Evolutionary conservation across 1,140 invertebrate genomes (phyloP).

Genomic region (Hypothenemus hampei): DNA sequence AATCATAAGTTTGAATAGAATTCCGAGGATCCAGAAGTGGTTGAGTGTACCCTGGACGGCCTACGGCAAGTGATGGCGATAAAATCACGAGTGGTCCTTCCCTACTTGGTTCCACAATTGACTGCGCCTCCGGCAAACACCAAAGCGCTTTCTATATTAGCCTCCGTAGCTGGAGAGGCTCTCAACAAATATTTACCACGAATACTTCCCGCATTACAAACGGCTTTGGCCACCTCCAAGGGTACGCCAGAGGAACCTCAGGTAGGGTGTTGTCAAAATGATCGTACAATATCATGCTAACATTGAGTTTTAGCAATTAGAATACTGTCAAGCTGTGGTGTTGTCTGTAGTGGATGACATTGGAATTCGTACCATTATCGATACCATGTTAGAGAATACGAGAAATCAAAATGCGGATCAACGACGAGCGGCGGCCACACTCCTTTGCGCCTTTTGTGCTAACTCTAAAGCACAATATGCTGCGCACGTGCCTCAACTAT

Average conservation of each 20-base stretch:
- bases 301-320: conserved; percentile 58
- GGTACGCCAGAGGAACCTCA: conserved; percentile 65
- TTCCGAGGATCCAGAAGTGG: conserved; percentile 65
- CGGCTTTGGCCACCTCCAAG: conserved; percentile 64
- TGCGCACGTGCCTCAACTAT: conserved; percentile 80
- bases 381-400: conserved; percentile 80
- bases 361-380: conserved; percentile 83
- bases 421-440: conserved; percentile 74
- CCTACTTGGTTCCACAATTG: conserved; percentile 92
- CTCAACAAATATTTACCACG: conserved; percentile 87
- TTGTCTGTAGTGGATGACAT: conserved; percentile 83
- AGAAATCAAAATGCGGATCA: conserved; percentile 60
- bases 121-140: conserved; percentile 85
- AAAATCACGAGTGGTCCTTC: conserved; percentile 90
- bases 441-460: conserved; percentile 84
- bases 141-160: conserved; percentile 85
- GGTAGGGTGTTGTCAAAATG: conserved; percentile 42
- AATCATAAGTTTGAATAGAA: conserved; percentile 47
- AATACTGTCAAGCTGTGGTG: conserved; percentile 90
- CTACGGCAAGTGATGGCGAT: conserved; percentile 95
- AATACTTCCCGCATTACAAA: conserved; percentile 85
- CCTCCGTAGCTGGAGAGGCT: conserved; percentile 88
- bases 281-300: background rate
- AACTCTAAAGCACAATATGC: conserved; percentile 82
- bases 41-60: conserved; percentile 87